phyloP scores from a whole-genome alignment of 2,113 vertebrate genomes.

The Odontesthes bonariensis region DNA sequence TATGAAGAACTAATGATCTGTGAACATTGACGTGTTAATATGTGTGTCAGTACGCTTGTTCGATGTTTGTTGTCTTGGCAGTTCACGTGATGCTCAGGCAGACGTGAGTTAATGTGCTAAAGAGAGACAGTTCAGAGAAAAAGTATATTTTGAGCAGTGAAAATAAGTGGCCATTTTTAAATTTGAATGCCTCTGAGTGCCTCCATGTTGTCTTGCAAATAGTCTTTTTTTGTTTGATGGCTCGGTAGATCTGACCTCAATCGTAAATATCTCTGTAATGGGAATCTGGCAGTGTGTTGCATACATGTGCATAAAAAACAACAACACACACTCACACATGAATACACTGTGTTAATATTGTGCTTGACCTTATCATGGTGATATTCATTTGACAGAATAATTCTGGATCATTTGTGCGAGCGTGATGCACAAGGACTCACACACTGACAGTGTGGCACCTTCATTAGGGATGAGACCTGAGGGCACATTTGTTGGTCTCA shows the following conservation, averaged over 20 bases:
- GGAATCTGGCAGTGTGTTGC: conserved; percentile 18
- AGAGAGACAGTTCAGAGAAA: neutral
- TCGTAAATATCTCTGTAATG: conserved; percentile 42
- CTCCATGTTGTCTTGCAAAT: conserved; percentile 16
- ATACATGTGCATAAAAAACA: neutral
- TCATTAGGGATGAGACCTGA: conserved; percentile 48
- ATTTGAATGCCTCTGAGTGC: neutral
- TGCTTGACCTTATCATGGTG: conserved; percentile 68
- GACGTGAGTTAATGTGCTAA: neutral
- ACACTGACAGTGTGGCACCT: conserved; percentile 40
- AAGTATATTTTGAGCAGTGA: no score
- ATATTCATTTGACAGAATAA: conserved; percentile 50
- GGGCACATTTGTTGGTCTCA: conserved; percentile 18
- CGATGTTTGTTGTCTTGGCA: neutral
- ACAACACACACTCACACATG: conserved; percentile 6
- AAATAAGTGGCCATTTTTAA: neutral
- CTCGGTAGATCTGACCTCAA: conserved; percentile 48
- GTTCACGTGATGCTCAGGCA: no score
- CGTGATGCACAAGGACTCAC: conserved; percentile 19
- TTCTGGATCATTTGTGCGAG: conserved; percentile 58
- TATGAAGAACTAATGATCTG: neutral
- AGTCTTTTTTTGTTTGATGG: conserved; percentile 41
- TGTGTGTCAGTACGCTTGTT: neutral
- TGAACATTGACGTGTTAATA: neutral
- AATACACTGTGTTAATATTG: conserved; percentile 31